Evolutionary conservation across 2,888 invertebrate species (phyloP).

Genomic region (Papilio gigon): DNA sequence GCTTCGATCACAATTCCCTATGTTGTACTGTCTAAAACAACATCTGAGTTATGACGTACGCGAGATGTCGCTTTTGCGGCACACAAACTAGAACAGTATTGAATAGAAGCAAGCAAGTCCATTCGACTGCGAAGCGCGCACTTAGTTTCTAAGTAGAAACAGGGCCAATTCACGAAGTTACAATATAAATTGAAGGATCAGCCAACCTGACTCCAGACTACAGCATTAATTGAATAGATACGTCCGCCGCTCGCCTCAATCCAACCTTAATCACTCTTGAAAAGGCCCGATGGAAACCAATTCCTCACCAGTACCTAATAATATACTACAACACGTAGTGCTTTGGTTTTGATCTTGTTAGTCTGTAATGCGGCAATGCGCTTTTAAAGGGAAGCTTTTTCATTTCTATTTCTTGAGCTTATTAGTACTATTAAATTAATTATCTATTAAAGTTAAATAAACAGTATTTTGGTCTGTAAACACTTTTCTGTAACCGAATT

Average conservation of each 20-base stretch:
- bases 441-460: too few relatives aligned
- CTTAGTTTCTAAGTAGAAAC: slow-evolving; percentile 62
- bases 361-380: slow-evolving; percentile 43
- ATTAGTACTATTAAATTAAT: slow-evolving; percentile 1
- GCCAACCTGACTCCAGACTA: slow-evolving; percentile 65
- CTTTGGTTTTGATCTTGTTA: slow-evolving; percentile 68
- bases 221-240: slow-evolving; percentile 80
- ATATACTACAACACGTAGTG: slow-evolving; percentile 74
- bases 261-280: slow-evolving; percentile 77
- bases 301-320: slow-evolving; percentile 68
- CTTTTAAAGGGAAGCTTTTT: slow-evolving; percentile 16
- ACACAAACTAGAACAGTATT: background rate
- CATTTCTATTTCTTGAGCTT: slow-evolving; percentile 12
- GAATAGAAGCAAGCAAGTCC: slow-evolving; percentile 31
- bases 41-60: background rate
- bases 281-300: slow-evolving; percentile 70
- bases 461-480: too few relatives aligned
- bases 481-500: slow-evolving; percentile 1
- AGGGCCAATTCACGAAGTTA: slow-evolving; percentile 69
- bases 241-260: slow-evolving; percentile 76
- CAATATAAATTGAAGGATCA: slow-evolving; percentile 71
- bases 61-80: background rate
- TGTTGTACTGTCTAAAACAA: background rate
- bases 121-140: slow-evolving; percentile 48
- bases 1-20: too few relatives aligned